phyloP scores from a whole-genome alignment of 1,140 invertebrate genomes.

The Acromyrmex charruanus region DNA sequence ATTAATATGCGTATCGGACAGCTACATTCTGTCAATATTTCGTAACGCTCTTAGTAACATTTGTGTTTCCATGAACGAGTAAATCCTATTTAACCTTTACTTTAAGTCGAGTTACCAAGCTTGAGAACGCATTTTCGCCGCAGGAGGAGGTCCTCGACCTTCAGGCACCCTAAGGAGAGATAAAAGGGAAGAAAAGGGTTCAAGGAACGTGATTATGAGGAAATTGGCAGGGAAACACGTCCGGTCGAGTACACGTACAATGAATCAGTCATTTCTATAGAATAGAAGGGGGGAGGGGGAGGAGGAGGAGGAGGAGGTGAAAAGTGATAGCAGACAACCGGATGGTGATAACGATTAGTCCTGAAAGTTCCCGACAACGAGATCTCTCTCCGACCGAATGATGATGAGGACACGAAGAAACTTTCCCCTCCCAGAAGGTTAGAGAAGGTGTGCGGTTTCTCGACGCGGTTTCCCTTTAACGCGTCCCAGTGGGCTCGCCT shows the following conservation, averaged over 20 bases:
- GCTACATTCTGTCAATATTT: neutral
- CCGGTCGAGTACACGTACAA: constrained; percentile 27
- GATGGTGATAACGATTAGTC: constrained; percentile 52
- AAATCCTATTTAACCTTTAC: constrained; percentile 8
- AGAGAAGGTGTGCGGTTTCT: constrained; percentile 56
- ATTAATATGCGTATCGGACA: neutral
- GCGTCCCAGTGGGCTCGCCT: constrained; percentile 56
- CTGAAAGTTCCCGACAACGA: constrained; percentile 40
- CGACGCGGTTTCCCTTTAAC: constrained; percentile 44
- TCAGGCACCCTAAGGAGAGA: constrained; percentile 23
- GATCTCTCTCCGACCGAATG: constrained; percentile 54
- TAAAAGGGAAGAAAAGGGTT: constrained; percentile 24
- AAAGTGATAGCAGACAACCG: constrained; percentile 61
- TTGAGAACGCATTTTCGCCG: neutral
- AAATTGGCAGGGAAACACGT: constrained; percentile 18
- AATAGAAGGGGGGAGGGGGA: neutral
- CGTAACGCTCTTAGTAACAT: neutral
- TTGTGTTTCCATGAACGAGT: neutral
- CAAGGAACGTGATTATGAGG: constrained; percentile 25
- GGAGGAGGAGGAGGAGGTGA: neutral
- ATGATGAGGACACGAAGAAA: constrained; percentile 59
- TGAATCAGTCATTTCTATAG: constrained; percentile 51
- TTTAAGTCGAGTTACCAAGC: constrained; percentile 16
- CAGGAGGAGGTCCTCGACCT: neutral
- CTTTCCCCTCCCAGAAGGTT: constrained; percentile 31